phyloP scores from a whole-genome alignment of 2,113 vertebrate genomes.

The Ameiurus melas region DNA sequence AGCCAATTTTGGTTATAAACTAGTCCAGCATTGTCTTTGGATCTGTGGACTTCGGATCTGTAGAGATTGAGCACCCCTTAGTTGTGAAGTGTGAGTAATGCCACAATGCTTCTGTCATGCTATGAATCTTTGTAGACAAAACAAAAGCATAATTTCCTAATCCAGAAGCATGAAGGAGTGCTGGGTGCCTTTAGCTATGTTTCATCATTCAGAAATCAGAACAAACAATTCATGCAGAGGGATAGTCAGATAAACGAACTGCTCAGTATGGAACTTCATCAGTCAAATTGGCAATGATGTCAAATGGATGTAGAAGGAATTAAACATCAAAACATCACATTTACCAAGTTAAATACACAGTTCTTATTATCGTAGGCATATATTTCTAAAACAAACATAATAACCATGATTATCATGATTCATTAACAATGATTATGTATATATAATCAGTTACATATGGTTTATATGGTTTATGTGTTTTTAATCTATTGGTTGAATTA shows the following conservation, averaged over 20 bases:
- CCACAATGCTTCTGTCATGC: neutral
- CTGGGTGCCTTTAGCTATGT: conserved; percentile 19
- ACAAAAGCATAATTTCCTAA: conserved; percentile 30
- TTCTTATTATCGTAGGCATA: neutral
- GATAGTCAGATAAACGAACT: conserved; percentile 10
- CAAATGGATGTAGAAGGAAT: conserved; percentile 1
- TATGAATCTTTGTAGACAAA: conserved; percentile 14
- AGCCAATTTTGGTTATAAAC: conserved; percentile 19
- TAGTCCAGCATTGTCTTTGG: neutral
- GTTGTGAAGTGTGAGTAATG: neutral
- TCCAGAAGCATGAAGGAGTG: conserved; percentile 23
- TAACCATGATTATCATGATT: neutral
- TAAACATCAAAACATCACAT: neutral
- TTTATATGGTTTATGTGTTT: neutral
- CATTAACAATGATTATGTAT: too few species aligned
- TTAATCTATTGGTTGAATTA: neutral
- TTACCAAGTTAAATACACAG: neutral
- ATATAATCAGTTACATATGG: neutral
- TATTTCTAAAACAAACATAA: neutral
- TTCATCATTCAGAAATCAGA: conserved; percentile 28
- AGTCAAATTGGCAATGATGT: neutral
- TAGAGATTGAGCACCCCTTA: neutral
- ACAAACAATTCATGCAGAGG: conserved; percentile 22
- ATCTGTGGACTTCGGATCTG: conserved; percentile 14
- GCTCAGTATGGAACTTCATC: neutral